Evolutionary conservation across 2,888 invertebrate genomes (phyloP), one percentile per base, ranked within the genome.

Genomic region (Sipha maydis): DNA sequence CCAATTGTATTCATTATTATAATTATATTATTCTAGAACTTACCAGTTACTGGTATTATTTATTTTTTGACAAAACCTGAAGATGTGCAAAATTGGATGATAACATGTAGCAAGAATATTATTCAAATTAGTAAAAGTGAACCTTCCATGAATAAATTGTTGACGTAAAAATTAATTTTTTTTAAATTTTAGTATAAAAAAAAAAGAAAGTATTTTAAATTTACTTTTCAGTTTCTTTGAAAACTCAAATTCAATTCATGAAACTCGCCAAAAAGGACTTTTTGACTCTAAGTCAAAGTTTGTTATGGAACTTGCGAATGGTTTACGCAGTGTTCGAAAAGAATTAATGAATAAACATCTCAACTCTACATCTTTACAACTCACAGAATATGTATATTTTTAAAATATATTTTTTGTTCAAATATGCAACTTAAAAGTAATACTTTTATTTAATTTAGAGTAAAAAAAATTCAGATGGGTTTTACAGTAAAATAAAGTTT

Each of bases 11-110:
- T 48, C 11, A 48, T 48, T 48, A 54, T 77, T 31, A 34, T 31
- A 28, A 48, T 79, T 19, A 54, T 75, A 38, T n/a, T 71, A 8
- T 75, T 75, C 21, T 76, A 88, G 88, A 67, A 9, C 67, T 82
- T 67, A 88, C 88, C 88, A n/a, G 25, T 82, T 75, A 41, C 88
- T 31, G 88, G 88, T 76, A 88, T 88, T 25, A 61, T 88, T 61
- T 88, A 88, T 80, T 28, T 14, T n/a, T 82, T 88, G 3, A 88
- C 80, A 41, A 88, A 82, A 82, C 28, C 75, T 48, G 67, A 82
- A 48, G 88, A 88, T 34, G 75, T 88, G n/a, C 80, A 88, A 67
- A 56, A 73, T 1, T 82, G 88, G 88, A 88, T 82, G 88, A 73
- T 88, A 19, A 41, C 80, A n/a, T 48, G 25, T 3, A 67, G 75